Percentiles rank a stretch among this genome's conserved stretches.
Conservation (phyloP, 2,113 vertebrate species). For the Tyrannus savana region DNA sequence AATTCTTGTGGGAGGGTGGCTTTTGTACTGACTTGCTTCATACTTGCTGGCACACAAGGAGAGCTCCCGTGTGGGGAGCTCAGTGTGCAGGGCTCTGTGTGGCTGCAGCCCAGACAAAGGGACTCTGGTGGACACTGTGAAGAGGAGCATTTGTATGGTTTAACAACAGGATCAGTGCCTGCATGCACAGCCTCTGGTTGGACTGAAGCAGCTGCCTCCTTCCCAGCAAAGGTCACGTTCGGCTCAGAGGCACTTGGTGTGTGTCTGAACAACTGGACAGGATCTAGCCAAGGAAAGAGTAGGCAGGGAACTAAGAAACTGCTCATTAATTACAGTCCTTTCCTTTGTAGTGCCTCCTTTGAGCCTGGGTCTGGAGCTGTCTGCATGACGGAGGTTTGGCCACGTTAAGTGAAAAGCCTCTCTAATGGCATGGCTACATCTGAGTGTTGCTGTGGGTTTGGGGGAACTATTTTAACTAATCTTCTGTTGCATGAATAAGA, state of each 20-base stretch:
- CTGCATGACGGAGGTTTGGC: not conserved
- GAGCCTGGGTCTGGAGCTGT: not conserved
- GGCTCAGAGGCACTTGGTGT: not conserved
- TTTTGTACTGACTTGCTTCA: conserved; percentile 3
- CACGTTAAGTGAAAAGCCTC: not conserved
- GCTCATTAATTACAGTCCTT: not conserved
- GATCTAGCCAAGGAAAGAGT: not conserved
- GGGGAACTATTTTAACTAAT: not conserved
- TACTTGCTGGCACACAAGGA: not conserved
- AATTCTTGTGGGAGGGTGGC: not conserved
- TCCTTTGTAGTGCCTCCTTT: not conserved
- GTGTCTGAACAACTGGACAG: conserved; percentile 16
- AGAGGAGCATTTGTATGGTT: not conserved
- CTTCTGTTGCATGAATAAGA: not conserved
- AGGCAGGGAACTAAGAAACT: not conserved
- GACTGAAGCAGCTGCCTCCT: conserved; percentile 13
- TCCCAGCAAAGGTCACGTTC: conserved; percentile 7
- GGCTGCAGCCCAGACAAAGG: not conserved
- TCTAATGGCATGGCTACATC: not conserved
- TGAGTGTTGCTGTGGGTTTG: not conserved
- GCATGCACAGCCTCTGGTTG: not conserved
- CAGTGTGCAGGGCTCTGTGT: not conserved
- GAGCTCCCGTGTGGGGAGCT: not conserved
- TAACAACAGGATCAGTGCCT: not conserved
- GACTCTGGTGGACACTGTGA: not conserved